These are phyloP conservation scores for Trachymyrmex septentrionalis DNA, from an alignment of 1,140 invertebrate species.

Conservation along the genomic window DNA sequence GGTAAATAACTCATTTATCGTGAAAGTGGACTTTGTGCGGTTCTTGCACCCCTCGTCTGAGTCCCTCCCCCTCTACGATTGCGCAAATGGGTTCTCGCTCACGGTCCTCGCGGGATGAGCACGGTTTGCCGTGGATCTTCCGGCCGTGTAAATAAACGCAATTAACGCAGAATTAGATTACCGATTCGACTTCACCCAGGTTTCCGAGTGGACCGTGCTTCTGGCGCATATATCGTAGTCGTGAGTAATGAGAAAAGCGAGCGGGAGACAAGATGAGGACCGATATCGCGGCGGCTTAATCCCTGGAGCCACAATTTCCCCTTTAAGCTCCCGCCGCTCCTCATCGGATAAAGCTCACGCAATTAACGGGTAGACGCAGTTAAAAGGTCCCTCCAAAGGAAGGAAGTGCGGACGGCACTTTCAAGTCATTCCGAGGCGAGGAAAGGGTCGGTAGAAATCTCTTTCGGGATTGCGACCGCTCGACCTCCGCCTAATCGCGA, in stretches of 20 bases:
- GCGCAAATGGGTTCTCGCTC: neutral
- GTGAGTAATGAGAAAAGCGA: constrained; percentile 69
- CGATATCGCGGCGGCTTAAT: constrained; percentile 72
- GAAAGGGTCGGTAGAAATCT: constrained; percentile 38
- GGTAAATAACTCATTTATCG: constrained; percentile 60
- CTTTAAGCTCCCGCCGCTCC: constrained; percentile 62
- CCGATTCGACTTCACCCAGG: constrained; percentile 39
- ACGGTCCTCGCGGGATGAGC: neutral
- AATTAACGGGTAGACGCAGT: constrained; percentile 66
- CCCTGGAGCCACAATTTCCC: constrained; percentile 70
- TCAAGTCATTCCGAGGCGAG: constrained; percentile 29
- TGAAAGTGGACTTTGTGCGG: constrained; percentile 24
- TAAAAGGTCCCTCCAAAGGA: constrained; percentile 54
- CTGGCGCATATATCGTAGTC: constrained; percentile 34
- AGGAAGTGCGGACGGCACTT: constrained; percentile 39
- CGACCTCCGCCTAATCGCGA: constrained; percentile 36
- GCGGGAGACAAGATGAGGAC: constrained; percentile 69
- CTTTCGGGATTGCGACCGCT: constrained; percentile 19
- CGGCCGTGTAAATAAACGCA: constrained; percentile 54
- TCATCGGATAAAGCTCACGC: constrained; percentile 71
- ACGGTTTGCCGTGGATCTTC: constrained; percentile 9
- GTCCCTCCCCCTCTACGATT: neutral
- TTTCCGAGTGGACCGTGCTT: constrained; percentile 36
- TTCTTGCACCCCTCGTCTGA: constrained; percentile 20
- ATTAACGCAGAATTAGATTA: constrained; percentile 62